Percentiles rank a stretch among this genome's conserved stretches.
phyloP scores from a whole-genome alignment of 2,113 vertebrate species.

The Tauraco erythrolophus region DNA sequence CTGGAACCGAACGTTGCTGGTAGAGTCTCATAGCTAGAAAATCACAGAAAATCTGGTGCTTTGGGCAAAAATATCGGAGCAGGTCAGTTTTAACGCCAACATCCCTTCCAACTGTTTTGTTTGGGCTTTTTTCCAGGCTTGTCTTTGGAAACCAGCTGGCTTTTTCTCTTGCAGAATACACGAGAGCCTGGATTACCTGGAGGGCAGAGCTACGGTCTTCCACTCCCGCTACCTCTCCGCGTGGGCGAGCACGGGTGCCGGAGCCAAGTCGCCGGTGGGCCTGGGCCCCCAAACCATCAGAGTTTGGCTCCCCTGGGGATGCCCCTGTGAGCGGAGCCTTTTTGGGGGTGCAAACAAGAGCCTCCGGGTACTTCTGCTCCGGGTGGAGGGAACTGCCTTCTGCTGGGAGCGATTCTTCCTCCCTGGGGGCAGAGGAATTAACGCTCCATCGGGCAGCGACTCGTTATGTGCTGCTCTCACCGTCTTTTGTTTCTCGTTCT shows the following conservation, averaged over 20 bases:
- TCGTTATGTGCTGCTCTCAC: neutral
- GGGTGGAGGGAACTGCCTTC: neutral
- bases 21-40: neutral
- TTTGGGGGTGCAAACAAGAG: neutral
- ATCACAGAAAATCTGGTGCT: neutral
- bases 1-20: rapidly evolving
- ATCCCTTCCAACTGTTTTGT: neutral
- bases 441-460: rapidly evolving
- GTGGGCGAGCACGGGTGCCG: neutral
- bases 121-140: neutral
- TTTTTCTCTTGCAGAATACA: slow-evolving; percentile 74
- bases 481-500: neutral
- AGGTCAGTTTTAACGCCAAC: neutral
- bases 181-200: slow-evolving; percentile 75
- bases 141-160: neutral
- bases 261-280: neutral
- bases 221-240: slow-evolving; percentile 74
- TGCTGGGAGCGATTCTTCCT: neutral
- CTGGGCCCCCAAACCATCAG: slow-evolving; percentile 37
- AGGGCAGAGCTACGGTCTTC: slow-evolving; percentile 78
- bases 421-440: neutral
- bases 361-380: neutral
- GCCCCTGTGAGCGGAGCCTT: neutral
- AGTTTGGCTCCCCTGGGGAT: neutral
- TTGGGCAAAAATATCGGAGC: neutral